Base-by-base conservation (phyloP, 2,888 invertebrate genomes). In the Strigamia maritima region DNA sequence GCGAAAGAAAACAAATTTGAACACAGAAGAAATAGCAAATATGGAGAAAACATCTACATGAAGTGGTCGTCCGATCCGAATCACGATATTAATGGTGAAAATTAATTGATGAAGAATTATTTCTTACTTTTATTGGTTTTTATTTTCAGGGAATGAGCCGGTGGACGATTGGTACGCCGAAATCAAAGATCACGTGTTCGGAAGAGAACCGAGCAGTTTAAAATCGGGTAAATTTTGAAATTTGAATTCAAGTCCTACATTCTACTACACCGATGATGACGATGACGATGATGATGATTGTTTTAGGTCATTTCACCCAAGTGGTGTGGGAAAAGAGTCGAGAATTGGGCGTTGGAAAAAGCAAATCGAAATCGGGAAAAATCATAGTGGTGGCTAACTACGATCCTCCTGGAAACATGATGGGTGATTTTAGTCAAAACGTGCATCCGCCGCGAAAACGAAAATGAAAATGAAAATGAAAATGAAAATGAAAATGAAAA, bases 11-110 rank as follows among this genome's bases (percentile, higher is more conserved):
- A 92, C 38, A 87, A 87, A 81, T 87, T 94, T 83, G 90, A 92
- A 82, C 94, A 94, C 84, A 90, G 94, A 79, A 90, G 91, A 60
- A 91, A 92, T 82, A 91, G 90, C 81, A 91, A 91, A 40, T 93
- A 93, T 83, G 94, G 94, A 16, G 94, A 95, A 85, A 95, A 94
- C 84, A 89, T 93, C 76, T 93, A 90, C 84, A 90, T 90, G 79
- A 89, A 91, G 80, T 91, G 91, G 89, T 90, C 91, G 75, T 88
- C 90, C 10, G 90, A 91, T 83, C 89, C 90, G 0, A 90, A 89
- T 82, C 87, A 89, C n/a, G 89, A 89, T 81, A 89, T 92, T 16
- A 89, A 89, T 75, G 92, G 92, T 19, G 88, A 7, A 31, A 31
- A 31, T 31, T 6, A 6, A 31, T 31, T 31, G 31, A 31, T 31